Percentiles rank a stretch among this genome's conserved stretches.
phyloP scores from a whole-genome alignment of 1,140 invertebrate genomes.

The Ridgeia piscesae region DNA sequence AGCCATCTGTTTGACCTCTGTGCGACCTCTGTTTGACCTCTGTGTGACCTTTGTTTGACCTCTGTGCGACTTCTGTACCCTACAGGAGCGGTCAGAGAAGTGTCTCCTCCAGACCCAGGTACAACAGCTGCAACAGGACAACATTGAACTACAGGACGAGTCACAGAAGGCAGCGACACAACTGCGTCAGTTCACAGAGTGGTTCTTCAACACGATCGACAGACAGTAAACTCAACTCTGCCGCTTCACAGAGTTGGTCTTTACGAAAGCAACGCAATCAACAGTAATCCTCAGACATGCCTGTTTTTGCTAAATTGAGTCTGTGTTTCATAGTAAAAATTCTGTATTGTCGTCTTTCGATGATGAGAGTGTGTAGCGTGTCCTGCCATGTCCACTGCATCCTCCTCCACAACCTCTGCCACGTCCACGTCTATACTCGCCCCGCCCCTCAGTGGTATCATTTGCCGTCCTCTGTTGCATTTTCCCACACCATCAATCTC shows the following conservation, averaged over 20 bases:
- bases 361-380: too few species aligned
- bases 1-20: not conserved
- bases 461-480: not conserved
- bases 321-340: too few species aligned
- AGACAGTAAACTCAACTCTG: constrained; percentile 72
- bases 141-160: constrained; percentile 82
- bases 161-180: constrained; percentile 85
- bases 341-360: too few species aligned
- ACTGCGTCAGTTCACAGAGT: constrained; percentile 85
- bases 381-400: too few species aligned
- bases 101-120: constrained; percentile 60
- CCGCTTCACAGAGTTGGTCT: constrained; percentile 91
- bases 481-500: too few species aligned
- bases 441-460: too few species aligned
- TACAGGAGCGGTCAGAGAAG: constrained; percentile 44
- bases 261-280: constrained; percentile 78
- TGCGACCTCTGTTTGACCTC: too few species aligned
- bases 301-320: too few species aligned
- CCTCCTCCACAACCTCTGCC: too few species aligned
- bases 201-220: constrained; percentile 85
- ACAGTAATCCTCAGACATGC: constrained; percentile 70
- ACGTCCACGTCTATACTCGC: too few species aligned
- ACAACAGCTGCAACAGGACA: constrained; percentile 77
- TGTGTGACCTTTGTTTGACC: not conserved
- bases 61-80: not conserved